Percentiles rank a stretch among this genome's conserved stretches.
phyloP scores from a whole-genome alignment of 53 echinoderm and acorn worm genomes.

The Echinarachnius parma region DNA sequence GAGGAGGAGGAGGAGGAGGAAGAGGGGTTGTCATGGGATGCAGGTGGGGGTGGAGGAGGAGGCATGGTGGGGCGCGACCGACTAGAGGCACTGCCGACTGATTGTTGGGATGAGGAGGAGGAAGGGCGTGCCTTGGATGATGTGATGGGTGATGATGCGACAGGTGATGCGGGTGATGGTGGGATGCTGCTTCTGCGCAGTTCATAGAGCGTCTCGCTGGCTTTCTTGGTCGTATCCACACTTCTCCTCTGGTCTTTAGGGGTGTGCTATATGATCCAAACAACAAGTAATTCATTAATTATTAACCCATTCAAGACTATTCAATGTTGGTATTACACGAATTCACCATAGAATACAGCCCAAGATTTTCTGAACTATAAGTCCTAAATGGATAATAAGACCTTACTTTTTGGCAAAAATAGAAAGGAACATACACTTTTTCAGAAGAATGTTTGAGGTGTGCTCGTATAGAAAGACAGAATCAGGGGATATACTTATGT shows the following conservation, averaged over 20 bases:
- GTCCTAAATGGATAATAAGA: too few species aligned
- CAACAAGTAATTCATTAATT: too few species aligned
- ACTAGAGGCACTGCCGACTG: background rate
- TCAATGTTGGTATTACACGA: too few species aligned
- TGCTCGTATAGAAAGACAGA: too few species aligned
- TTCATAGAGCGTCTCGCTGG: slow-evolving; percentile 75
- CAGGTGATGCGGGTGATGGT: slow-evolving; percentile 5
- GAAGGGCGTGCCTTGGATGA: background rate
- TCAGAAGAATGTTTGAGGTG: too few species aligned
- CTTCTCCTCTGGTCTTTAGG: slow-evolving; percentile 82
- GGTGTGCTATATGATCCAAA: slow-evolving; percentile 87
- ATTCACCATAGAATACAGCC: too few species aligned
- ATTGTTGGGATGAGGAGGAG: background rate
- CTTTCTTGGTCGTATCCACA: slow-evolving; percentile 80
- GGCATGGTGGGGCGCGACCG: slow-evolving; percentile 25
- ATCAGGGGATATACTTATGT: too few species aligned
- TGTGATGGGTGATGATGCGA: background rate
- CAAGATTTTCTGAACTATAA: too few species aligned
- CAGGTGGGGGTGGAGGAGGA: slow-evolving; percentile 33
- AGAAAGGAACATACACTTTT: too few species aligned
- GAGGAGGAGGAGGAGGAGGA: slow-evolving; percentile 28
- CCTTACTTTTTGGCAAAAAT: too few species aligned
- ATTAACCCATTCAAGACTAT: too few species aligned
- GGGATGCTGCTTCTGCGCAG: slow-evolving; percentile 53
- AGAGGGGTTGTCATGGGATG: background rate